These are phyloP conservation scores for Sebastes hubbsi DNA, from an alignment of 2,797 vertebrate genomes.

Conservation along the genomic window DNA sequence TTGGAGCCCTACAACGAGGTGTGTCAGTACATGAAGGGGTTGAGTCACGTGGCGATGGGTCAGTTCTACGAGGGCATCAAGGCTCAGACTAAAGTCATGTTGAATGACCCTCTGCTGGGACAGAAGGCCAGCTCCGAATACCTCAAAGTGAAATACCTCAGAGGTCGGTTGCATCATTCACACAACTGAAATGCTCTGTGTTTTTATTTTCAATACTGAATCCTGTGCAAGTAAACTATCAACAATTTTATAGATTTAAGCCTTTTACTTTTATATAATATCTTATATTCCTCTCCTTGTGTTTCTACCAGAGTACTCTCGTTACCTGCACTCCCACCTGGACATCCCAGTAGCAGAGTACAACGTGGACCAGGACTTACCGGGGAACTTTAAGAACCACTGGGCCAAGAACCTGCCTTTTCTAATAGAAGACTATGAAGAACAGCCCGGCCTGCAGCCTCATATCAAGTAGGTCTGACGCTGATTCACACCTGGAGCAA, in stretches of 20 bases:
- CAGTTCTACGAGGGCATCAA: conserved; percentile 99
- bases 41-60: conserved; percentile 96
- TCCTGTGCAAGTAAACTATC: not conserved
- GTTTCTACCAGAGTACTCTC: conserved; percentile 89
- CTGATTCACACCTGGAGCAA: not conserved
- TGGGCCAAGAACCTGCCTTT: conserved; percentile 98
- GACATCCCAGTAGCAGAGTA: conserved; percentile 94
- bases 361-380: conserved; percentile 92
- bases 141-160: conserved; percentile 97
- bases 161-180: conserved; percentile 83
- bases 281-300: not conserved
- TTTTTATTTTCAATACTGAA: not conserved
- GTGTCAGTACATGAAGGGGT: conserved; percentile 98
- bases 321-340: conserved; percentile 96
- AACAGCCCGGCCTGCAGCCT: conserved; percentile 96
- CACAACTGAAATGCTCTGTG: not conserved
- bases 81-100: conserved; percentile 98
- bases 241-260: not conserved
- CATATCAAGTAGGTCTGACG: conserved; percentile 90
- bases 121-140: conserved; percentile 98
- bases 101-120: conserved; percentile 95
- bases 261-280: not conserved
- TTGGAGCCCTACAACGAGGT: conserved; percentile 96
- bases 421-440: conserved; percentile 96
- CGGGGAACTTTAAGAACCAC: conserved; percentile 97